Percentiles rank a stretch among this genome's conserved stretches.
Evolutionary conservation across 92 coral and sea anemone species (phyloP).

Genomic region (Bergia sp.): DNA sequence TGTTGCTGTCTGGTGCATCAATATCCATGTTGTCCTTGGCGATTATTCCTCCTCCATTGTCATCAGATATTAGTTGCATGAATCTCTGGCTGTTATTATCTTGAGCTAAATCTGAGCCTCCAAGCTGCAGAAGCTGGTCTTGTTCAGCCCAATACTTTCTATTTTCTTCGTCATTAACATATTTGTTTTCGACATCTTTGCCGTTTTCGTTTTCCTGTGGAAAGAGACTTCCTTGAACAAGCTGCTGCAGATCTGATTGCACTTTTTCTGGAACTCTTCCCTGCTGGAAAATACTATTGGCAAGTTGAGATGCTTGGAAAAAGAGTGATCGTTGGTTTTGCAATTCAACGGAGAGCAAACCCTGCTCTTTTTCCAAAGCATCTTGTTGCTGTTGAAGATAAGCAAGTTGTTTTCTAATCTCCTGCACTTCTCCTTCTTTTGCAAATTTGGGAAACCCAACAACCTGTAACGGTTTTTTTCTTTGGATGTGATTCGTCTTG

Average conservation of each 20-base stretch:
- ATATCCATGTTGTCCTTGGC: not conserved
- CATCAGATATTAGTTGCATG: not conserved
- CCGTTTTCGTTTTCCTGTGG: not conserved
- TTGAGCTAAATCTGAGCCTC: not conserved
- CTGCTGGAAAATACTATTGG: conserved; percentile 12
- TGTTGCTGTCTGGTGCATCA: not conserved
- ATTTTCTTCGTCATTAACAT: not conserved
- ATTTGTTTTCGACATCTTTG: not conserved
- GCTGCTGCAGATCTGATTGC: not conserved
- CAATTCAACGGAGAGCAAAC: conserved; percentile 40
- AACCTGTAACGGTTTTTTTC: not conserved
- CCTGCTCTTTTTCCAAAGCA: conserved; percentile 32
- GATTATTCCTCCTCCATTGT: not conserved
- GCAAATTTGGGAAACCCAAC: not conserved
- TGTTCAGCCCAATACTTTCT: conserved; percentile 4
- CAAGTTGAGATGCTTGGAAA: conserved; percentile 41
- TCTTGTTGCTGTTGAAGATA: conserved; percentile 55
- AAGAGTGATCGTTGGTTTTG: conserved; percentile 51
- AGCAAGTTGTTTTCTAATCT: conserved; percentile 47
- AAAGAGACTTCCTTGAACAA: not conserved
- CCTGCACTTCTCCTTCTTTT: conserved; percentile 44
- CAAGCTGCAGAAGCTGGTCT: conserved; percentile 15
- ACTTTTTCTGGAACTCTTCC: not conserved
- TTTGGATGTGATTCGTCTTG: not conserved
- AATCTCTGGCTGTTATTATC: not conserved